Percentiles rank a stretch among this genome's conserved stretches.
Conservation (phyloP, 2,797 vertebrate genomes). For the Anomalospiza imberbis region DNA sequence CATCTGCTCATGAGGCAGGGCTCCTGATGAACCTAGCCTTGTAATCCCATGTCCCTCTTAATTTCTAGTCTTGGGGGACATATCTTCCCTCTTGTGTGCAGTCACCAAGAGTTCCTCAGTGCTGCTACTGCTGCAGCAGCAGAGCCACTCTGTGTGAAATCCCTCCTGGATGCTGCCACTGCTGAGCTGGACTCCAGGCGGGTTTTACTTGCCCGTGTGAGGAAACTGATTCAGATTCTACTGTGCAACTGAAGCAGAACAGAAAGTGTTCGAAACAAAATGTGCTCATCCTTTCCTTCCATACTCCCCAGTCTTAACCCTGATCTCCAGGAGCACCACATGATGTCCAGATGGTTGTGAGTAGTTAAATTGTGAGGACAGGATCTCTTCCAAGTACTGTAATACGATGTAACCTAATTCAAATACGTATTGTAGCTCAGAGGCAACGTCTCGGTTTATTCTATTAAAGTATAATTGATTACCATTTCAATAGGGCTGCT, state of each 20-base stretch:
- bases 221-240: not conserved
- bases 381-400: not conserved
- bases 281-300: not conserved
- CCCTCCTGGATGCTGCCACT: not conserved
- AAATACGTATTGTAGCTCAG: not conserved
- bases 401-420: not conserved
- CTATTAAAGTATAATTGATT: constrained; percentile 9
- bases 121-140: accelerated
- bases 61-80: accelerated
- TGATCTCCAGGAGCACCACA: not conserved
- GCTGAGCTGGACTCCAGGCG: not conserved
- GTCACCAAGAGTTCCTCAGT: not conserved
- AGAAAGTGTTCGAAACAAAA: not conserved
- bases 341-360: not conserved
- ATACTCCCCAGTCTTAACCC: not conserved
- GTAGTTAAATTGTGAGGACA: not conserved
- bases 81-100: accelerated
- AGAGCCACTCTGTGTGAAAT: not conserved
- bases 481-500: not conserved
- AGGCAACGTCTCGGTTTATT: not conserved
- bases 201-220: not conserved
- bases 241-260: not conserved
- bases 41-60: not conserved
- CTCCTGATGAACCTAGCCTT: not conserved
- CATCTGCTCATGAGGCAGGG: accelerated